Conservation (phyloP, 2,888 invertebrate species). For the Pediacus dermestoides region DNA sequence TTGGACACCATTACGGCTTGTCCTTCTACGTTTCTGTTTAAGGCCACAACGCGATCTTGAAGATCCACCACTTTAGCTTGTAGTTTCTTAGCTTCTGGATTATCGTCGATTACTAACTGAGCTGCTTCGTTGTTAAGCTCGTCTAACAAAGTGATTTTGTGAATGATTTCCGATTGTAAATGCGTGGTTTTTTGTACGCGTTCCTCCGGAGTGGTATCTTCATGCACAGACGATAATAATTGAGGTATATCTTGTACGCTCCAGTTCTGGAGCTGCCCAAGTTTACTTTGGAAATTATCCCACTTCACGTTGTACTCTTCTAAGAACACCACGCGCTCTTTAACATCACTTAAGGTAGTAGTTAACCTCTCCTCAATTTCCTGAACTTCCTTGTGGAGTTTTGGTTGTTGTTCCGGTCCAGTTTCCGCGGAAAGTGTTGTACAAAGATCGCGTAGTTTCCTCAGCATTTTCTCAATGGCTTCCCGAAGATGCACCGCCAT, state of each 20-base stretch:
- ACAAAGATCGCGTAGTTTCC: slow-evolving; percentile 69
- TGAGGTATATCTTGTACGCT: slow-evolving; percentile 74
- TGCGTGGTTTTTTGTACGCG: slow-evolving; percentile 71
- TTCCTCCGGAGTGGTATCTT: slow-evolving; percentile 80
- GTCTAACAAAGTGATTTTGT: slow-evolving; percentile 71
- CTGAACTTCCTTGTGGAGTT: slow-evolving; percentile 72
- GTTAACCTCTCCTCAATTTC: slow-evolving; percentile 72
- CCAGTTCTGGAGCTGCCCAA: slow-evolving; percentile 78
- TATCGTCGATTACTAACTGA: slow-evolving; percentile 63
- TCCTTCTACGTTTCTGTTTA: slow-evolving; percentile 72
- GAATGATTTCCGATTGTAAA: slow-evolving; percentile 70
- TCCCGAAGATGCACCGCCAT: slow-evolving; percentile 74
- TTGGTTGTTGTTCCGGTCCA: slow-evolving; percentile 65
- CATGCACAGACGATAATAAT: slow-evolving; percentile 68
- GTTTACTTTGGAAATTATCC: slow-evolving; percentile 71
- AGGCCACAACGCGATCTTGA: slow-evolving; percentile 70
- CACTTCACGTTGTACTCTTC: slow-evolving; percentile 80
- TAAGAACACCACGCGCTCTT: slow-evolving; percentile 73
- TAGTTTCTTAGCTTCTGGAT: slow-evolving; percentile 69
- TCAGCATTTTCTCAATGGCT: slow-evolving; percentile 74
- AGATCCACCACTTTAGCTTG: slow-evolving; percentile 72
- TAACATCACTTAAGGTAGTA: slow-evolving; percentile 74
- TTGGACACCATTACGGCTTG: slow-evolving; percentile 72
- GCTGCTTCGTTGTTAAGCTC: slow-evolving; percentile 68
- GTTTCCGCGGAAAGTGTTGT: slow-evolving; percentile 65